phyloP scores from a whole-genome alignment of 2,797 vertebrate species.

The Momotus momota region DNA sequence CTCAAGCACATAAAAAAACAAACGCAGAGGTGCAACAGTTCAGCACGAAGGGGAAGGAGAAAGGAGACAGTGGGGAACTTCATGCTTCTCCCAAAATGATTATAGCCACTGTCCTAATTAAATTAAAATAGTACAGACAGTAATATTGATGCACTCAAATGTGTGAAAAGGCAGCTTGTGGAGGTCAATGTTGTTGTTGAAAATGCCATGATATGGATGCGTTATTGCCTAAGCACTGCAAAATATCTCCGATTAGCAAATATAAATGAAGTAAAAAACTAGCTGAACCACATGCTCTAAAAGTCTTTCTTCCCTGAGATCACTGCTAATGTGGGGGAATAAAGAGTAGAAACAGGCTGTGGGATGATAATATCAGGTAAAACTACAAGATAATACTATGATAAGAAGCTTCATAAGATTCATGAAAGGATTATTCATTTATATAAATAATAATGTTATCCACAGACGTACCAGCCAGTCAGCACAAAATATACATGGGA shows the following conservation, averaged over 20 bases:
- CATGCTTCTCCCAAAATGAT: conserved; percentile 3
- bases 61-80: not conserved
- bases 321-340: not conserved
- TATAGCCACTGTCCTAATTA: conserved; percentile 54
- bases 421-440: not conserved
- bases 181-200: conserved; percentile 14
- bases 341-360: not conserved
- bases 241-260: conserved; percentile 32
- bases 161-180: not conserved
- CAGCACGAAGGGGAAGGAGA: not conserved
- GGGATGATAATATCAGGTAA: not conserved
- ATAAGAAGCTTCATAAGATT: not conserved
- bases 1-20: not conserved
- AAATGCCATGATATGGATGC: not conserved
- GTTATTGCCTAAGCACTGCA: not conserved
- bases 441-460: not conserved
- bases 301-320: not conserved
- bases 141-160: conserved; percentile 18
- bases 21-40: not conserved
- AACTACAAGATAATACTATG: not conserved
- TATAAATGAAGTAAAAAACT: not conserved
- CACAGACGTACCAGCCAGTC: not conserved
- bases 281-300: not conserved
- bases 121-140: conserved; percentile 48
- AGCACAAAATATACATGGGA: not conserved